Base-by-base conservation (phyloP, 2,113 vertebrate species). In the Neogobius melanostomus region DNA sequence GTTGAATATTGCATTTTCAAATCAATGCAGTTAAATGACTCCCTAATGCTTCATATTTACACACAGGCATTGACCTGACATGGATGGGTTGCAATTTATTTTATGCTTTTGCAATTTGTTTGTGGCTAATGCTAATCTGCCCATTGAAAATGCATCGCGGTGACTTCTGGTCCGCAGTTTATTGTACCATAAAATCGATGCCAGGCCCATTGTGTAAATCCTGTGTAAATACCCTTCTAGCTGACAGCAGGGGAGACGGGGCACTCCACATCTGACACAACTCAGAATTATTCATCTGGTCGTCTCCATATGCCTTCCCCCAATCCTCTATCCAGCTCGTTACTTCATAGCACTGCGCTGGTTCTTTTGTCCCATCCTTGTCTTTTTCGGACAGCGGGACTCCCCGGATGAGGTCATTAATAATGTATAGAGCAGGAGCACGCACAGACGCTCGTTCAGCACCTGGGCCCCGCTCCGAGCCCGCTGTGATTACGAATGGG, bases 401-500 rank as follows among this genome's bases (percentile, higher is more conserved):
- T 11, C 9, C 53, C 79, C 73, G 72, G 80, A 82, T 84, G 77
- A 86, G 84, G 76, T 85, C 84, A 90, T 88, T 85, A 89, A 90
- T 90, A 87, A 90, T 86, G 84, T 68, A 89, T 51, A 68, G 79
- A 74, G 72, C 59, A 57, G 52, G 77, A 66, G 47, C 62, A 16
- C 81, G 69, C 72, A 61, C 73, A 75, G 69, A 66, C 52, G 46
- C 52, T 68, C 60, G 62, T 64, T 69, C 42, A 64, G 74, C 79
- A 89, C 86, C 81, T 87, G 76, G 67, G 77, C 61, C 75, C 52
- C 56, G 70, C 60, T 65, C 65, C 48, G 16, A 69, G 50, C 68
- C 14, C 47, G 74, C 75, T 79, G 71, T 69, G 49, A 75, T 64
- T 81, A 83, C 62, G 14, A 81, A 82, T 76, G 74, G 77, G 53